Conservation (phyloP, 2,113 vertebrate species). For the Oostethus manadensis region DNA sequence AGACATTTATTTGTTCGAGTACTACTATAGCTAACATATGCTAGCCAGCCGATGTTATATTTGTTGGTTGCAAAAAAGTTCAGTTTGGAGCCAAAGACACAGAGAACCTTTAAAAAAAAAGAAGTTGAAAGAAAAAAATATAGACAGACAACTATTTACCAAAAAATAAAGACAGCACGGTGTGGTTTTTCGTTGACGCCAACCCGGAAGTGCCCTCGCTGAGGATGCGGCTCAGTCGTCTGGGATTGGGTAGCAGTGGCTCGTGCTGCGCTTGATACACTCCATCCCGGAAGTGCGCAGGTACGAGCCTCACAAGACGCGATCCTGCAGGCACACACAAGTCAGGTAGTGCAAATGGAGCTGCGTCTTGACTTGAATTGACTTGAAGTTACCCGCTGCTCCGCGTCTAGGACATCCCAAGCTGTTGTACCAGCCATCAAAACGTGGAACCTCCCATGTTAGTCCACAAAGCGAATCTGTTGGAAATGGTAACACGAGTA, state of each 20-base stretch:
- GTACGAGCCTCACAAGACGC: conserved; percentile 75
- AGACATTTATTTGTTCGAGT: too few species aligned
- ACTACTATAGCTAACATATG: too few species aligned
- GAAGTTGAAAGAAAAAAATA: too few species aligned
- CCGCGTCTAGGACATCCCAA: conserved; percentile 76
- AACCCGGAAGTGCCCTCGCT: conserved; percentile 67
- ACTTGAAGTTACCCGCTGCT: conserved; percentile 69
- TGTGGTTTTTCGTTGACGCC: conserved; percentile 76
- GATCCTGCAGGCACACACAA: conserved; percentile 67
- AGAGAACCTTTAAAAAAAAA: too few species aligned
- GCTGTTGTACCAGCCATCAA: conserved; percentile 98
- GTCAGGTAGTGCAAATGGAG: background rate
- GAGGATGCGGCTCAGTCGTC: conserved; percentile 70
- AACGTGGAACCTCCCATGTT: conserved; percentile 87
- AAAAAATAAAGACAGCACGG: conserved; percentile 85
- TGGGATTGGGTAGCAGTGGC: conserved; percentile 80
- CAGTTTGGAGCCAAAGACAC: too few species aligned
- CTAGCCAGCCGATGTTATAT: too few species aligned
- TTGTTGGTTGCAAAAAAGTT: too few species aligned
- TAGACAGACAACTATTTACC: conserved; percentile 67
- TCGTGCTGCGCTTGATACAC: conserved; percentile 79
- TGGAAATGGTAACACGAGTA: background rate
- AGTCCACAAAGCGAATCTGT: conserved; percentile 65
- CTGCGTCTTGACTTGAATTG: background rate
- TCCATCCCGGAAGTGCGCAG: conserved; percentile 80